phyloP scores from a whole-genome alignment of 2,888 invertebrate genomes.

The Mythimna pallens region DNA sequence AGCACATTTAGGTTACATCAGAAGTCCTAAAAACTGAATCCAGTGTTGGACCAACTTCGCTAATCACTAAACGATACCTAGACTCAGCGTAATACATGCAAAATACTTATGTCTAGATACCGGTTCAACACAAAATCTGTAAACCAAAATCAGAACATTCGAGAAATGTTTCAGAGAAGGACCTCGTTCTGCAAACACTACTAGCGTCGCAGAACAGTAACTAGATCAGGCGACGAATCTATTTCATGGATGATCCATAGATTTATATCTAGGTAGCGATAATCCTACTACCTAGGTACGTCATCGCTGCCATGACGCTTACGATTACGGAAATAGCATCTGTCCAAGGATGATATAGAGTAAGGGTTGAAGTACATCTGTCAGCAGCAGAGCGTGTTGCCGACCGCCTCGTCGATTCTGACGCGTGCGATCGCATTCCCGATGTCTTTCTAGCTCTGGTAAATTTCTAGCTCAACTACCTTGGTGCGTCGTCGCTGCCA shows the following conservation, averaged over 20 bases:
- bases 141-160: slow-evolving; percentile 1
- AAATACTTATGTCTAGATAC: background rate
- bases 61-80: background rate
- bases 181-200: background rate
- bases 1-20: too few species aligned
- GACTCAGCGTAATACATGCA: background rate
- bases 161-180: background rate
- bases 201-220: background rate
- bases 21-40: too few species aligned
- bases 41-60: background rate
- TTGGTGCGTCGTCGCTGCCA: background rate
- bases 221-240: slow-evolving; percentile 16
- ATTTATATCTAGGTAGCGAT: slow-evolving; percentile 14
- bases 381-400: too few species aligned
- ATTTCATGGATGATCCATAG: background rate
- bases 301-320: background rate
- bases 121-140: background rate
- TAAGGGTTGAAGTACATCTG: too few species aligned
- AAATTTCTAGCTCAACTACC: too few species aligned
- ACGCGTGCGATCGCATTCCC: too few species aligned
- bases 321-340: background rate
- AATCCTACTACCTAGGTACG: background rate
- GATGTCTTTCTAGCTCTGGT: too few species aligned
- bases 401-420: too few species aligned
- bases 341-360: background rate